These are phyloP conservation scores for Pseudomyrmex sp. DNA, from an alignment of 1,140 invertebrate genomes.

Conservation along the genomic window DNA sequence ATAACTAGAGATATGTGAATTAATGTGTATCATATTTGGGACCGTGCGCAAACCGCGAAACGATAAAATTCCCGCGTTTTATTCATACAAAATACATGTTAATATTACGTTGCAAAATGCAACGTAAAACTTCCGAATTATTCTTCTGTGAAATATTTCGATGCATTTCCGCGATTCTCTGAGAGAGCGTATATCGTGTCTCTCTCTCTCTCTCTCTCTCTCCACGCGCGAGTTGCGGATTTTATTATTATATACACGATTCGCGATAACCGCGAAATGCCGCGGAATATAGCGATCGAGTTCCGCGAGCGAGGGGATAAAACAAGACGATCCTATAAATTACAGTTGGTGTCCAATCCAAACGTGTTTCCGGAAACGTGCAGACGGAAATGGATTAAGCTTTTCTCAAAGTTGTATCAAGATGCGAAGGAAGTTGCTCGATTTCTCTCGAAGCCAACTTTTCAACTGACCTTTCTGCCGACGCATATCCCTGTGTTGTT, in stretches of 20 bases:
- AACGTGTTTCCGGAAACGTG: slow-evolving; percentile 49
- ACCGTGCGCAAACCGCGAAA: too few species aligned
- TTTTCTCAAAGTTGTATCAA: slow-evolving; percentile 68
- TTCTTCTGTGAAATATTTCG: slow-evolving; percentile 37
- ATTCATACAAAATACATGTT: not conserved
- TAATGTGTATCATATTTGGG: too few species aligned
- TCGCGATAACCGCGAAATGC: slow-evolving; percentile 36
- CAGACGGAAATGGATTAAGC: slow-evolving; percentile 70
- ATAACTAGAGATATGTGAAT: too few species aligned
- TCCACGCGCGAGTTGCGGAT: not conserved
- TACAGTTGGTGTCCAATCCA: slow-evolving; percentile 66
- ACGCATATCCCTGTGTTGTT: slow-evolving; percentile 68
- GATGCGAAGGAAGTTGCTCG: slow-evolving; percentile 65
- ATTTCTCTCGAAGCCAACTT: slow-evolving; percentile 62
- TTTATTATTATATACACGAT: slow-evolving; percentile 38
- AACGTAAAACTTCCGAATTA: slow-evolving; percentile 14
- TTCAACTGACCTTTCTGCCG: slow-evolving; percentile 58
- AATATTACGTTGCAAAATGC: not conserved
- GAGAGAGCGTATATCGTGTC: not conserved
- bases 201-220: not conserved
- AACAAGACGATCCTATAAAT: slow-evolving; percentile 66
- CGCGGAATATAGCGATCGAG: slow-evolving; percentile 20
- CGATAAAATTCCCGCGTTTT: too few species aligned
- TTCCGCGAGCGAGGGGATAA: slow-evolving; percentile 33
- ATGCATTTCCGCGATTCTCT: slow-evolving; percentile 48